A percentile compares a stretch with the other conserved stretches of the same genome.
Conservation (phyloP, 2,888 invertebrate species). For the Hesperia comma region DNA sequence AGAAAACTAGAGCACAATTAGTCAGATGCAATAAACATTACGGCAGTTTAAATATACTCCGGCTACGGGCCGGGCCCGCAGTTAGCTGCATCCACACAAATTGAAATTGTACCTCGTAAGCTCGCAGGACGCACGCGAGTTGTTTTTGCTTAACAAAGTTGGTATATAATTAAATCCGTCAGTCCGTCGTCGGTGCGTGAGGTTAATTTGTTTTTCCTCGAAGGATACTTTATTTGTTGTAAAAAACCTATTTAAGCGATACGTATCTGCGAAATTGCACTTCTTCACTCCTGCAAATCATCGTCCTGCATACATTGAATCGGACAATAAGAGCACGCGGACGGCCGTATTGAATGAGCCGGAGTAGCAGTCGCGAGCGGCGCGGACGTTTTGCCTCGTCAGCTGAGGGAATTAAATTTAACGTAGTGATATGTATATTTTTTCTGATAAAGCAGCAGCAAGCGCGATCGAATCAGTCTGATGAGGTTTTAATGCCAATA, state of each 20-base stretch:
- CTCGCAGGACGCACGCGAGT: slow-evolving; percentile 21
- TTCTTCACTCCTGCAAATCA: slow-evolving; percentile 34
- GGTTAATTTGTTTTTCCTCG: slow-evolving; percentile 44
- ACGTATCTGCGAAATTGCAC: slow-evolving; percentile 36
- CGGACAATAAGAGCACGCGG: slow-evolving; percentile 25
- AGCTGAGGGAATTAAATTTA: slow-evolving; percentile 24
- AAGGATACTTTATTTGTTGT: slow-evolving; percentile 29
- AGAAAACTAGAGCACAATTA: slow-evolving; percentile 10
- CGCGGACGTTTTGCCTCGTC: slow-evolving; percentile 21
- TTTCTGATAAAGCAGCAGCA: slow-evolving; percentile 2
- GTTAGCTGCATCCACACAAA: slow-evolving; percentile 19
- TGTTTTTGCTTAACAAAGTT: slow-evolving; percentile 33
- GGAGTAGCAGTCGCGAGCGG: not conserved
- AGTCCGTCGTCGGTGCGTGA: slow-evolving; percentile 41
- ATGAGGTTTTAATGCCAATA: slow-evolving; percentile 2
- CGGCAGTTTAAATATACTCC: no score
- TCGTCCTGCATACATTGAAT: slow-evolving; percentile 24
- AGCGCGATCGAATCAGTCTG: not conserved
- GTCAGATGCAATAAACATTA: slow-evolving; percentile 12
- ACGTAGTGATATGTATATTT: slow-evolving; percentile 10
- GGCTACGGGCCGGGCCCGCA: slow-evolving; percentile 36
- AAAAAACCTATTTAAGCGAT: slow-evolving; percentile 39
- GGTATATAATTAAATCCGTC: slow-evolving; percentile 44
- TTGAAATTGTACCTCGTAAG: slow-evolving; percentile 20
- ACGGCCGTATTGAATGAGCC: slow-evolving; percentile 13